These are phyloP conservation scores for Corythaixoides concolor DNA, from an alignment of 2,113 vertebrate genomes.

Conservation along the genomic window DNA sequence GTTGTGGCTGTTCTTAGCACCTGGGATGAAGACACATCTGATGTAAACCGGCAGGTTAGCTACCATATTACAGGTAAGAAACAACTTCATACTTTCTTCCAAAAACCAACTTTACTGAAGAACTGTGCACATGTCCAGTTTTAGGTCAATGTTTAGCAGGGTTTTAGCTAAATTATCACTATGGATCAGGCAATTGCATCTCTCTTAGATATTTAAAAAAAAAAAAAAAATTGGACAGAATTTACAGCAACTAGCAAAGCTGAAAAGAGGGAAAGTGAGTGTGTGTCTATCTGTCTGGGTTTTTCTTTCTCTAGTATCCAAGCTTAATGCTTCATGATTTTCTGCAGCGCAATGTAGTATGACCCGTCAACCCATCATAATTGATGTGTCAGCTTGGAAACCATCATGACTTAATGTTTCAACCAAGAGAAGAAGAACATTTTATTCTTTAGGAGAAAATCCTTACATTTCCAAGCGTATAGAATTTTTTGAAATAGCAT, in stretches of 20 bases:
- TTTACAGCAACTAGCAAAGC: neutral
- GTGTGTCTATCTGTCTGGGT: neutral
- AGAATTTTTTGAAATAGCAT: neutral
- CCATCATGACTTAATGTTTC: neutral
- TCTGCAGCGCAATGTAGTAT: neutral
- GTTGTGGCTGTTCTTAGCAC: conserved; percentile 95
- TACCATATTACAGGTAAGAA: conserved; percentile 96
- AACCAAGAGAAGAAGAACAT: neutral
- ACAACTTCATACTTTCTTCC: neutral
- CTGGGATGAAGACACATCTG: conserved; percentile 89
- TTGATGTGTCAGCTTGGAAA: neutral
- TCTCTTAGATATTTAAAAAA: too few species aligned
- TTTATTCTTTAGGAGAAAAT: neutral
- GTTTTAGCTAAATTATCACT: neutral
- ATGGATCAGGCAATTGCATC: neutral
- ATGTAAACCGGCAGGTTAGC: conserved; percentile 92
- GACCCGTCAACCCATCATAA: neutral
- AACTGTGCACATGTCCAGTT: neutral
- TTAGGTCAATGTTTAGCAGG: neutral
- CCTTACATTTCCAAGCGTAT: neutral
- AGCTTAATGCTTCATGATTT: neutral
- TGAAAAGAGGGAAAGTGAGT: neutral
- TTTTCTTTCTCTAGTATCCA: neutral
- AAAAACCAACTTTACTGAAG: neutral
- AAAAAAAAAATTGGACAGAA: neutral